phyloP scores from a whole-genome alignment of 2,113 vertebrate genomes.

The Hypomesus transpacificus region DNA sequence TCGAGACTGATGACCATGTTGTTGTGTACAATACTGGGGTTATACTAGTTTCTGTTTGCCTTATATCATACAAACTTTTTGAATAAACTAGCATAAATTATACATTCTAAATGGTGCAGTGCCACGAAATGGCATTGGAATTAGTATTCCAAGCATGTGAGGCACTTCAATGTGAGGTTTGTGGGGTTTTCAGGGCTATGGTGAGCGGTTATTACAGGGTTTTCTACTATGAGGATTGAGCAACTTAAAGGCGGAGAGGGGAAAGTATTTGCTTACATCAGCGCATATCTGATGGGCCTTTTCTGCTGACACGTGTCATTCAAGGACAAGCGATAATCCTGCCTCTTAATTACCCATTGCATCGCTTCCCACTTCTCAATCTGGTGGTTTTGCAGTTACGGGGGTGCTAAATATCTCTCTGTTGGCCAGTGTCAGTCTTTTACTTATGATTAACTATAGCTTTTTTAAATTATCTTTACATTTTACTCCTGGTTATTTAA shows the following conservation, averaged over 20 bases:
- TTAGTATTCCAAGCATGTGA: constrained; percentile 48
- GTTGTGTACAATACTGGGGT: constrained; percentile 14
- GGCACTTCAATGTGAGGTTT: constrained; percentile 17
- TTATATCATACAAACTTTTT: constrained; percentile 37
- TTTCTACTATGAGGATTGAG: background rate
- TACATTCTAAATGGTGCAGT: constrained; percentile 32
- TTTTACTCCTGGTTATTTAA: too few species aligned
- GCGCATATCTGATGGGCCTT: background rate
- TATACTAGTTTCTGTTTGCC: constrained; percentile 31
- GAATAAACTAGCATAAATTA: constrained; percentile 50
- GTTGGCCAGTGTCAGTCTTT: too few species aligned
- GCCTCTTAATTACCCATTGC: background rate
- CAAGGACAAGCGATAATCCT: background rate
- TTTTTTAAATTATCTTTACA: too few species aligned
- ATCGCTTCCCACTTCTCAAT: background rate
- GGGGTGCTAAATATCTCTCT: background rate
- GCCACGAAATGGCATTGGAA: constrained; percentile 19
- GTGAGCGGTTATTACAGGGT: constrained; percentile 2
- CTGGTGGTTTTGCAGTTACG: background rate
- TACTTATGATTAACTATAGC: too few species aligned
- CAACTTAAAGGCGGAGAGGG: background rate
- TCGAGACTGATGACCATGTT: constrained; percentile 24
- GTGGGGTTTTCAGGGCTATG: constrained; percentile 7
- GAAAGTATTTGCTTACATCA: background rate
- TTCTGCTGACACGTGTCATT: background rate